Evolutionary conservation across 2,888 invertebrate genomes (phyloP).

Genomic region (Plutella xylostella): DNA sequence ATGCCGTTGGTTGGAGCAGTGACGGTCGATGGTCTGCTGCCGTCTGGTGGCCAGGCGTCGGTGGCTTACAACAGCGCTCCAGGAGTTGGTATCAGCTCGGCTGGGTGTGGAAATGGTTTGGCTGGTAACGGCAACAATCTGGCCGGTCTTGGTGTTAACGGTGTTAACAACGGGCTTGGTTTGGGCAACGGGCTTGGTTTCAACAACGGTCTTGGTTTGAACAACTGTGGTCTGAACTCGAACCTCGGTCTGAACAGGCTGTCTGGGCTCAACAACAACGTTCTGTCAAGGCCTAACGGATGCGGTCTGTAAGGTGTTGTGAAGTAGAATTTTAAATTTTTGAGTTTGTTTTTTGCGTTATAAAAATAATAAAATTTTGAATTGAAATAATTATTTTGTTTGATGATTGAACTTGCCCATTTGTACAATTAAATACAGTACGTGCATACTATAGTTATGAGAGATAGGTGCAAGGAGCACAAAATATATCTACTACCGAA

Average conservation of each 20-base stretch:
- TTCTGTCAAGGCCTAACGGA: no score
- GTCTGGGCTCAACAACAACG: background rate
- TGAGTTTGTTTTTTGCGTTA: no score
- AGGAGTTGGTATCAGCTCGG: background rate
- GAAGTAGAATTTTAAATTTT: no score
- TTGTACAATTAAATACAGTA: no score
- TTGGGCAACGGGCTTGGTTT: background rate
- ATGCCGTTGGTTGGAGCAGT: slow-evolving; percentile 22
- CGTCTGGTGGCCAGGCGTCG: background rate
- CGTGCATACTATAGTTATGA: no score
- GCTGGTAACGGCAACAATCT: no score
- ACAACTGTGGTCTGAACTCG: background rate
- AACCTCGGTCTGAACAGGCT: background rate
- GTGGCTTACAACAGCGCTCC: background rate
- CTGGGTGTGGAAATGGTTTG: background rate
- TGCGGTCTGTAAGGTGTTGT: no score
- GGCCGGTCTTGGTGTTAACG: background rate
- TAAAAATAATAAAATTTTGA: no score
- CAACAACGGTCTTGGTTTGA: background rate
- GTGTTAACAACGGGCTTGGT: background rate
- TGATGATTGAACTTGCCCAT: no score
- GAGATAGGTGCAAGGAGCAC: no score
- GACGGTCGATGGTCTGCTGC: slow-evolving; percentile 23
- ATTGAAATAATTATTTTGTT: no score
- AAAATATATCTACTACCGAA: no score